These are phyloP conservation scores for Borostomias antarcticus DNA, from an alignment of 2,797 vertebrate genomes.

Conservation along the genomic window DNA sequence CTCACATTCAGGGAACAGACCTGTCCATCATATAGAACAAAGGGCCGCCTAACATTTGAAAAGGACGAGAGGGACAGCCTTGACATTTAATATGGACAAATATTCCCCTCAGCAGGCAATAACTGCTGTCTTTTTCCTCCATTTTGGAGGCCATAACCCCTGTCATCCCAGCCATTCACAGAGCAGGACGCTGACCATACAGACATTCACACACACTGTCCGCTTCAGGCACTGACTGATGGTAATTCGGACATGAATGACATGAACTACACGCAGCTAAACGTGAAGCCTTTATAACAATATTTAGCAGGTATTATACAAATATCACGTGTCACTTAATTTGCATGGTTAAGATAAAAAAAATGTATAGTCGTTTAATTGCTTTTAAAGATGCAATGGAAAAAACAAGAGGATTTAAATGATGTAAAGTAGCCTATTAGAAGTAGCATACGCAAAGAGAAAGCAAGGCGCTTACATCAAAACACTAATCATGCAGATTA, in stretches of 20 bases:
- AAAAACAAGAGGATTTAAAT: too few relatives aligned
- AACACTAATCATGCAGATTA: neutral
- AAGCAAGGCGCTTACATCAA: neutral
- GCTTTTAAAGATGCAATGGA: too few relatives aligned
- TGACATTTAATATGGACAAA: constrained; percentile 76
- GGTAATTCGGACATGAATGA: constrained; percentile 11
- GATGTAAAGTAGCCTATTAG: too few relatives aligned
- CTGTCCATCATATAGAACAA: constrained; percentile 79
- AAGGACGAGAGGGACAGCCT: constrained; percentile 63
- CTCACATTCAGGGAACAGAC: constrained; percentile 74
- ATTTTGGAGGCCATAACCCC: constrained; percentile 55
- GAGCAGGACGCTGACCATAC: constrained; percentile 31
- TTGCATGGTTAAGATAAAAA: too few relatives aligned
- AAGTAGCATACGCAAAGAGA: too few relatives aligned
- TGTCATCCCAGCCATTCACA: constrained; percentile 50
- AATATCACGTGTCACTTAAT: too few relatives aligned
- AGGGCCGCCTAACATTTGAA: constrained; percentile 72
- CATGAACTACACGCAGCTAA: neutral
- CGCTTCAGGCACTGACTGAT: constrained; percentile 39
- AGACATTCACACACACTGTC: constrained; percentile 43
- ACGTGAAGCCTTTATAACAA: neutral
- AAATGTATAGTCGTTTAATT: too few relatives aligned
- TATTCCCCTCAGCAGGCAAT: constrained; percentile 68
- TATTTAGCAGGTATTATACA: neutral
- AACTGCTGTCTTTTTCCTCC: constrained; percentile 59